Conservation (phyloP, 2,797 vertebrate species). For the Eulemur coronatus region DNA sequence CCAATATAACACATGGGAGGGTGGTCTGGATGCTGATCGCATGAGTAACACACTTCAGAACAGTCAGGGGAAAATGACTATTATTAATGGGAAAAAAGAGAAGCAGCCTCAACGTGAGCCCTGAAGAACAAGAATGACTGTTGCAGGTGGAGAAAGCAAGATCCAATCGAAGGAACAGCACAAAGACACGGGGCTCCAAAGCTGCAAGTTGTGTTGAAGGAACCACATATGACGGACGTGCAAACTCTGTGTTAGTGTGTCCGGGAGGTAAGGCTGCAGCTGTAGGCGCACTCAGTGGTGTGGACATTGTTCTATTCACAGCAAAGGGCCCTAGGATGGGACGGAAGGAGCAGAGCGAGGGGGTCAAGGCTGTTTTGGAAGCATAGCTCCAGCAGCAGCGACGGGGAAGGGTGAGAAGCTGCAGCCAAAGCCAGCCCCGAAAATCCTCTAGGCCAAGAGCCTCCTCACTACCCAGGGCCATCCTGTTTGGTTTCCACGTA, state of each 20-base stretch:
- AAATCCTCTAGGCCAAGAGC: background rate
- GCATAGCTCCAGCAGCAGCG: no score
- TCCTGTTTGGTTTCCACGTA: background rate
- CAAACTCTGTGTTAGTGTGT: no score
- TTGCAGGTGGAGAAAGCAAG: background rate
- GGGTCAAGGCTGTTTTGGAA: background rate
- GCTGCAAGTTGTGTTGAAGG: background rate
- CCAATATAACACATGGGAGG: background rate
- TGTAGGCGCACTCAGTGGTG: background rate
- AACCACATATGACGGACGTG: no score
- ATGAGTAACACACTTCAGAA: background rate
- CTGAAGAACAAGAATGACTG: background rate
- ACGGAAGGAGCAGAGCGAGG: fast-evolving
- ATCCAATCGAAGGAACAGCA: background rate
- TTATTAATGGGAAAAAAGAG: background rate
- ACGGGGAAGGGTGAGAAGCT: no score
- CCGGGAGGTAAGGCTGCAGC: background rate
- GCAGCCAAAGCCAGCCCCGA: background rate
- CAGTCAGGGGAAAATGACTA: background rate
- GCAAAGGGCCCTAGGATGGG: no score
- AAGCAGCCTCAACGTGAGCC: background rate
- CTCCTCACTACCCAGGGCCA: no score
- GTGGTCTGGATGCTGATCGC: background rate
- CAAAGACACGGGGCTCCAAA: background rate
- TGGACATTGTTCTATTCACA: no score